Base-by-base conservation (phyloP, 2,888 invertebrate genomes). In the Thymelicus acteon region DNA sequence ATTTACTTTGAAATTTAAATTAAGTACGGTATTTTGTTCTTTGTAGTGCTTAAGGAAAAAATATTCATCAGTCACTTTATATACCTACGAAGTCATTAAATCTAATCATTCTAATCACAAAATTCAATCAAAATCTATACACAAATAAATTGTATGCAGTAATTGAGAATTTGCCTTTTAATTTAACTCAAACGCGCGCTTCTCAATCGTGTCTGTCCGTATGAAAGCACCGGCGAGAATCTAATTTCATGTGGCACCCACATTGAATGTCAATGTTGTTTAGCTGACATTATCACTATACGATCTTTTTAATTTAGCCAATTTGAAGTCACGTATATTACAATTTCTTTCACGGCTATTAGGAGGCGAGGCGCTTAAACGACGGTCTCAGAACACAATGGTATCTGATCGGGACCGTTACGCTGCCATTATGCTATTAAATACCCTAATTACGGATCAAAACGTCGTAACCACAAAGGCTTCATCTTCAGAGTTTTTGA, bases 381-480 rank as follows among this genome's bases (percentile, higher is more conserved):
- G 77, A 75, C 76, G 73, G 73, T 80, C 77, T 82, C 40, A 85
- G 86, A 88, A 91, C 82, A 89, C 88, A 89, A 90, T 86, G 79
- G 82, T 79, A 81, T 86, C 85, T 83, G 85, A 90, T 88, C 83
- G 86, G 83, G 83, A 88, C 91, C 91, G 91, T 91, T 91, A 90
- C 86, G 75, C 73, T 81, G 84, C 87, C 82, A 90, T 90, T 91
- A 91, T 86, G 83, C 82, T 82, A 85, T 82, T 91, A 92, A 90
- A 85, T 80, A 88, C 90, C 90, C 89, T 89, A 92, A 93, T 93
- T 92, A 92, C 86, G 85, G 85, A 89, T 92, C 90, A 90, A 31
- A 92, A 91, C 86, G 87, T 80, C 82, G 84, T 82, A 86, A 91
- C 92, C 93, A 89, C 93, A 92, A 89, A 88, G 83, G 81, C 82